Conservation (phyloP, 2,797 vertebrate genomes). For the Ptychobarbus kaznakovi region DNA sequence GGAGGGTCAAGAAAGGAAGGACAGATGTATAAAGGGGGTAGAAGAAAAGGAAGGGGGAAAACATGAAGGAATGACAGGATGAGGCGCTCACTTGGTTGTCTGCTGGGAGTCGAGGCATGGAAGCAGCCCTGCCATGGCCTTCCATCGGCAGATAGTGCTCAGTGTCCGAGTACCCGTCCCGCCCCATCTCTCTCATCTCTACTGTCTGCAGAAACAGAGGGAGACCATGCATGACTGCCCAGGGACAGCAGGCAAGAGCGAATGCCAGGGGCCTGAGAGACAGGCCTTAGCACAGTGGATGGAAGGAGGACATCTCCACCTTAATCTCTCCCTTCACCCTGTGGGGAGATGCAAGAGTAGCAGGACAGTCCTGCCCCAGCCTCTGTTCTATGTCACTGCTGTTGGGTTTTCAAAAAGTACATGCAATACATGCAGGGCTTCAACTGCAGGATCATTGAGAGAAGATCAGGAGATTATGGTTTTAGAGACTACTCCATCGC, state of each 20-base stretch:
- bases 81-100: slow-evolving; percentile 96
- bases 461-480: not conserved
- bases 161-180: slow-evolving; percentile 92
- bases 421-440: slow-evolving; percentile 1
- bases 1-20: slow-evolving; percentile 30
- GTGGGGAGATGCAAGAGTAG: slow-evolving; percentile 52
- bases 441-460: not conserved
- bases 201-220: slow-evolving; percentile 88
- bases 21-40: slow-evolving; percentile 56
- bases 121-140: slow-evolving; percentile 92
- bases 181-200: slow-evolving; percentile 95
- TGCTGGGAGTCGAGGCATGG: slow-evolving; percentile 96
- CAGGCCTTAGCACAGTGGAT: slow-evolving; percentile 55
- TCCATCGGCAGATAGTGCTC: slow-evolving; percentile 94
- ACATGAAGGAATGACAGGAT: slow-evolving; percentile 71
- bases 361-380: slow-evolving; percentile 53
- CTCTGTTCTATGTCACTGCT: slow-evolving; percentile 14
- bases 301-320: slow-evolving; percentile 51
- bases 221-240: slow-evolving; percentile 76
- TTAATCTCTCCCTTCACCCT: slow-evolving; percentile 56
- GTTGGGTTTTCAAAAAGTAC: not conserved
- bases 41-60: slow-evolving; percentile 41
- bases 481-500: not conserved
- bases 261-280: slow-evolving; percentile 50
- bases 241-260: slow-evolving; percentile 61